Percentiles rank a stretch among this genome's conserved stretches.
phyloP scores from a whole-genome alignment of 2,888 invertebrate genomes.

The Sarcophaga rosellei region DNA sequence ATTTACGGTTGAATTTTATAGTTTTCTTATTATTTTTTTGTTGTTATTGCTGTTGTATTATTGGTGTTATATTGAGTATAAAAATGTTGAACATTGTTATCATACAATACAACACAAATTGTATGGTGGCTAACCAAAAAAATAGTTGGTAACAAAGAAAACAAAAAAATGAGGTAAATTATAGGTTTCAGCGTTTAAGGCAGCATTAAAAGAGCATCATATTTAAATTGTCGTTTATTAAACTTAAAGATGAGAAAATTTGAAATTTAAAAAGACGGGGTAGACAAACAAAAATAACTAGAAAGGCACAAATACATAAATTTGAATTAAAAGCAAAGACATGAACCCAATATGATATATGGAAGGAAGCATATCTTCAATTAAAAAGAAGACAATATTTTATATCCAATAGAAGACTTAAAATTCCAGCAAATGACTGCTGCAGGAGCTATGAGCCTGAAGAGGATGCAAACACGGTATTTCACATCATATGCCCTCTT shows the following conservation, averaged over 20 bases:
- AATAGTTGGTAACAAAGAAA: not conserved
- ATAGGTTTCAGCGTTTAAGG: not conserved
- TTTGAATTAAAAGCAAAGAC: too few species aligned
- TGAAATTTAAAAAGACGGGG: not conserved
- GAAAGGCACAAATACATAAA: too few species aligned
- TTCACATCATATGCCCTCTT: too few species aligned
- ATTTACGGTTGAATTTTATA: not conserved
- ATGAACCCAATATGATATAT: too few species aligned
- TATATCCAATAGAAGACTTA: too few species aligned
- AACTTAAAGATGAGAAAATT: conserved; percentile 1
- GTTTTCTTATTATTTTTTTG: conserved; percentile 13
- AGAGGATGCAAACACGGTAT: too few species aligned
- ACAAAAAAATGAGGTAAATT: not conserved
- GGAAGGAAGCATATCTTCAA: too few species aligned
- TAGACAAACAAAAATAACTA: not conserved
- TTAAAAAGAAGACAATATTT: too few species aligned
- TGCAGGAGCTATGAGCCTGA: too few species aligned
- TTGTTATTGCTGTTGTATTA: conserved; percentile 1
- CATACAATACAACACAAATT: not conserved
- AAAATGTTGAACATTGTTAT: conserved; percentile 42
- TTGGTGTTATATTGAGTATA: conserved; percentile 39
- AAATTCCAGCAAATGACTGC: too few species aligned
- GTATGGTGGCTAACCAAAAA: not conserved
- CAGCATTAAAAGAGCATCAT: not conserved
- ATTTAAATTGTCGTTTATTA: conserved; percentile 16